These are phyloP conservation scores for Chaenodraco wilsoni DNA, from an alignment of 2,797 vertebrate species.

Conservation along the genomic window DNA sequence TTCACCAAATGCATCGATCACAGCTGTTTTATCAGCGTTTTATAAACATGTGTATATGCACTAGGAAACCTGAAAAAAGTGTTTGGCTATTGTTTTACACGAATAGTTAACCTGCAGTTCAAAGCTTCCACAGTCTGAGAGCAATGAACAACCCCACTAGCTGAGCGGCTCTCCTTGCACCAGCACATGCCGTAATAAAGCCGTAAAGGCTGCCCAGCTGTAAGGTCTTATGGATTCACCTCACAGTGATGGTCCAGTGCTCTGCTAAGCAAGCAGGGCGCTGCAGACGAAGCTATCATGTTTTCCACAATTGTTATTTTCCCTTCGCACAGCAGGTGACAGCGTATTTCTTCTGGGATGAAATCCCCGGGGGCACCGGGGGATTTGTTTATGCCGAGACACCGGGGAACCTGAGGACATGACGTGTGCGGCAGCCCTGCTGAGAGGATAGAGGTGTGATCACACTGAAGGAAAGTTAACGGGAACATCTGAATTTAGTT, in stretches of 20 bases:
- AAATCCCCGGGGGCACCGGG: slow-evolving; percentile 63
- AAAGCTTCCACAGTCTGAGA: not conserved
- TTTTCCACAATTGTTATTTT: slow-evolving; percentile 79
- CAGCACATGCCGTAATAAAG: not conserved
- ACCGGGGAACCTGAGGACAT: slow-evolving; percentile 70
- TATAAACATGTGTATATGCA: too few relatives aligned
- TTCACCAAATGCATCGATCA: not conserved
- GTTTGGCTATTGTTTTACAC: not conserved
- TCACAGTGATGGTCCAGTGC: slow-evolving; percentile 38
- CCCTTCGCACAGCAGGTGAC: slow-evolving; percentile 75
- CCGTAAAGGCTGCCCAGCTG: slow-evolving; percentile 6
- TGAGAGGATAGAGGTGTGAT: slow-evolving; percentile 52
- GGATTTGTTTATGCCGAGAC: slow-evolving; percentile 76
- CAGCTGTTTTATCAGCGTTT: too few relatives aligned
- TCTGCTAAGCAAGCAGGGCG: slow-evolving; percentile 49
- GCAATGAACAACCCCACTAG: slow-evolving; percentile 1
- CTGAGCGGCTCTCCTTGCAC: slow-evolving; percentile 16
- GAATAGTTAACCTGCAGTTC: not conserved
- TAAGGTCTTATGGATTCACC: slow-evolving; percentile 33
- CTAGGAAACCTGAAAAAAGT: not conserved
- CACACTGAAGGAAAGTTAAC: slow-evolving; percentile 30
- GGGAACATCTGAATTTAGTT: slow-evolving; percentile 1
- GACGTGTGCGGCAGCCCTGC: slow-evolving; percentile 64
- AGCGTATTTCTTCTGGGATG: slow-evolving; percentile 75
- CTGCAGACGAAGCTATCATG: slow-evolving; percentile 64